phyloP scores from a whole-genome alignment of 2,888 invertebrate species.

The Tetranychus truncatus region DNA sequence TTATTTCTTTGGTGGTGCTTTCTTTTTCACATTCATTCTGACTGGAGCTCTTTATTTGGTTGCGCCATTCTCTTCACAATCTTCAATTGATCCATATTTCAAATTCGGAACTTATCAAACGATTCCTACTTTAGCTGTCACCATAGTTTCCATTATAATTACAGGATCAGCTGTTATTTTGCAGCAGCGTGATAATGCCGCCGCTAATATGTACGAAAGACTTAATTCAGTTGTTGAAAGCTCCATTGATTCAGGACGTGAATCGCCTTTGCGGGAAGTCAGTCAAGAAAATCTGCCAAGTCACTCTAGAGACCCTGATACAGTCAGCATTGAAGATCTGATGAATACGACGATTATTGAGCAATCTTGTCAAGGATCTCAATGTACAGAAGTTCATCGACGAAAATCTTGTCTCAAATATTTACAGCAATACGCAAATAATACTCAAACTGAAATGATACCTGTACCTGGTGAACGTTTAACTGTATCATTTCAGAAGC shows the following conservation, averaged over 20 bases:
- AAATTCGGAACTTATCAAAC: conserved; percentile 59
- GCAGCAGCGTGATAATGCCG: conserved; percentile 19
- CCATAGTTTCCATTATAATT: conserved; percentile 19
- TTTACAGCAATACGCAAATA: not conserved
- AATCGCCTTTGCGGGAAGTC: not conserved
- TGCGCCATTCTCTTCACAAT: not conserved
- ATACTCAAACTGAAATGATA: not conserved
- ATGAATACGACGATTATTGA: not conserved
- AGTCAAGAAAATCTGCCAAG: not conserved
- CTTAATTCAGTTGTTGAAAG: not conserved
- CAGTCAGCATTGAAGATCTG: not conserved
- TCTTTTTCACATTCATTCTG: not conserved
- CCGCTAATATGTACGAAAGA: not conserved
- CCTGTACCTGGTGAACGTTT: not conserved
- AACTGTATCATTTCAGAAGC: not conserved
- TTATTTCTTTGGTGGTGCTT: conserved; percentile 23
- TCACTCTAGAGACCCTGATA: not conserved
- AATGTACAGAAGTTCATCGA: not conserved
- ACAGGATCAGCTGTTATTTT: conserved; percentile 23
- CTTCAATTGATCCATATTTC: conserved; percentile 47
- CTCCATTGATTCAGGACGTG: not conserved
- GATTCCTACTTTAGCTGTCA: conserved; percentile 34
- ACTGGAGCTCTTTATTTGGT: not conserved
- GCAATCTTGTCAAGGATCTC: not conserved
- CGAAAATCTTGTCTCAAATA: conserved; percentile 6